Evolutionary conservation across 1,140 invertebrate species (phyloP).

Genomic region (Drosophila mayri): DNA sequence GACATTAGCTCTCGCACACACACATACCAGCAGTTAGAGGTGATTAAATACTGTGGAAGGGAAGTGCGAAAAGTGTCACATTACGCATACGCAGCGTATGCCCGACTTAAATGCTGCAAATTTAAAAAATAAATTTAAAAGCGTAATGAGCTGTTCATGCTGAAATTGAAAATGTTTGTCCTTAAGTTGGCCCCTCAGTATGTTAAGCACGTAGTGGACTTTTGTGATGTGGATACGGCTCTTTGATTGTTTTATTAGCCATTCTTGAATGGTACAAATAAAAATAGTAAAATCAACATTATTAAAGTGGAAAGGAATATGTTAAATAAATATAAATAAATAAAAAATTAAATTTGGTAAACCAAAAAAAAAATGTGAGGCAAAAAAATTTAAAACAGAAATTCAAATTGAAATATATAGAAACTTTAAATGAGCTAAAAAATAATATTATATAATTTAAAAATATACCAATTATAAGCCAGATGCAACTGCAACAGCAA

Average conservation of each 20-base stretch:
- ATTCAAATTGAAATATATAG: no score
- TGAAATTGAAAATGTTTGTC: constrained; percentile 34
- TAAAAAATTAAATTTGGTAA: not conserved
- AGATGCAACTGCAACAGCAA: constrained; percentile 64
- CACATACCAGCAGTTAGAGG: constrained; percentile 25
- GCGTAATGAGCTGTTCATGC: constrained; percentile 51
- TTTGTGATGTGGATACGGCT: constrained; percentile 51
- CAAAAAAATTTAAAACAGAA: not conserved
- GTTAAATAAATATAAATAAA: not conserved
- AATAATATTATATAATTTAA: not conserved
- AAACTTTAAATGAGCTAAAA: not conserved
- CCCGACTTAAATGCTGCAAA: constrained; percentile 47
- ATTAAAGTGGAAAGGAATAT: not conserved
- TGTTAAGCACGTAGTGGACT: constrained; percentile 35
- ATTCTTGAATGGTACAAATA: constrained; percentile 11
- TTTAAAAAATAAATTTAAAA: constrained; percentile 53
- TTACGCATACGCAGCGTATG: constrained; percentile 75
- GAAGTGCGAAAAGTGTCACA: constrained; percentile 52
- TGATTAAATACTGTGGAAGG: constrained; percentile 59
- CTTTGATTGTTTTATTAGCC: constrained; percentile 62
- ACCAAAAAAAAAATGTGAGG: not conserved
- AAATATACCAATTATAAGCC: constrained; percentile 47
- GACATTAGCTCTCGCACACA: constrained; percentile 64
- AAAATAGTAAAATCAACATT: not conserved
- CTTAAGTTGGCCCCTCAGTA: constrained; percentile 29